Base-by-base conservation (phyloP, 2,888 invertebrate species). In the Drosophila ustulata region DNA sequence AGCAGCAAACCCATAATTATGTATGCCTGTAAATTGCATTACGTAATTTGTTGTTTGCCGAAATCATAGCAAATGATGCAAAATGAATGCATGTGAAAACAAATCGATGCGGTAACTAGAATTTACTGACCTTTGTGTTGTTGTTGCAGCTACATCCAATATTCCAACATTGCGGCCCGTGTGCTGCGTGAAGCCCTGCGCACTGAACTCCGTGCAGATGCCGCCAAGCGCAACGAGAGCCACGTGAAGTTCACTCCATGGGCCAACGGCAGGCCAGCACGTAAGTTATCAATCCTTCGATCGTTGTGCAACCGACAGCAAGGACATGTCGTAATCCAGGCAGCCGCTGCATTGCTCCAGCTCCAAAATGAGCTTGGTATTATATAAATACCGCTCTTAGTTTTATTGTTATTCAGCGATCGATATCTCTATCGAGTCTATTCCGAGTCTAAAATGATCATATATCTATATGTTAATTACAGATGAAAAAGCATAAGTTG, bases 121-220 rank as follows among this genome's bases (percentile, higher is more conserved):
- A 37, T n/a, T 37, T n/a, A 11, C 37, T 37, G 37, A 37, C 11
- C n/a, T 4, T 4, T 56, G 41, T 47, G 43, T 41, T 0, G 6
- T 18, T 30, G 26, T 71, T 64, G 3, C 71, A 99, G 98, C 93
- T 99, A 99, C 94, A 96, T 99, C 93, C 97, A 97, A 93, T 99
- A 97, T 93, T 99, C 98, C 66, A 97, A 96, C 92, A 97, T 99
- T 90, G 98, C 98, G 89, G 98, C 98, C 25, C 95, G 94, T 89
- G 93, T 97, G 58, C 93, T 98, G 65, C 94, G 98, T 67, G 94
- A 95, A 90, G 94, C 97, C 11, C 92, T 98, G 81, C 98, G 98
- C 92, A 92, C 95, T 1, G 96, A 97, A 47, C 84, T 96, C 0
- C 94, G 94, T 80, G 93, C 92, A 25, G 97, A 97, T 28, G 97